phyloP scores from a whole-genome alignment of 1,140 invertebrate species.

The Latrodectus geometricus region DNA sequence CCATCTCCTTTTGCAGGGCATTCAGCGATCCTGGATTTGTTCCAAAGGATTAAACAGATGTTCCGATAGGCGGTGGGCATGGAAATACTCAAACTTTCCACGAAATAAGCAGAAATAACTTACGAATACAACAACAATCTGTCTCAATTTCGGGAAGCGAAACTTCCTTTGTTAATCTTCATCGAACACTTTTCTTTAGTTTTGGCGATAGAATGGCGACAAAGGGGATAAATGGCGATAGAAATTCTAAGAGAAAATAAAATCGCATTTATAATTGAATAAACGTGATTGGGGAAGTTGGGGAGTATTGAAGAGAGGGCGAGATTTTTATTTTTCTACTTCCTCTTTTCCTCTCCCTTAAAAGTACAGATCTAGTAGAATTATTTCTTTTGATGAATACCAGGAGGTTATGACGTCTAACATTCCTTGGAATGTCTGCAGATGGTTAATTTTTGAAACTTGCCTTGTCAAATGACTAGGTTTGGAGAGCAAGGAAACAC shows the following conservation, averaged over 20 bases:
- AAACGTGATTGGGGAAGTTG: background rate
- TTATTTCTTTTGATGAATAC: constrained; percentile 18
- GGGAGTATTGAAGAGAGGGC: background rate
- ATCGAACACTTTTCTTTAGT: too few species aligned
- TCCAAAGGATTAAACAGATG: constrained; percentile 19
- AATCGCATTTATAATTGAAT: too few species aligned
- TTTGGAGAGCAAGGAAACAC: background rate
- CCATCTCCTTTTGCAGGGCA: too few species aligned
- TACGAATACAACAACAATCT: background rate
- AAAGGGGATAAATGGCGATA: background rate
- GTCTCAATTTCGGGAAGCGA: constrained; percentile 9
- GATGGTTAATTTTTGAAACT: background rate
- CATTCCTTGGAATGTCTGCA: background rate
- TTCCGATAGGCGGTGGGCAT: background rate
- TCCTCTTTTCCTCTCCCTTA: background rate
- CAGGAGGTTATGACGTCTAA: background rate
- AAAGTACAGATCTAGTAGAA: background rate
- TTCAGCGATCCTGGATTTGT: background rate
- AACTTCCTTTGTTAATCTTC: background rate
- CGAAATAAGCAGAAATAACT: constrained; percentile 10
- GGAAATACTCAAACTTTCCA: background rate
- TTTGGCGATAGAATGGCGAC: background rate
- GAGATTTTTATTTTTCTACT: background rate
- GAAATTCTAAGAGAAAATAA: background rate
- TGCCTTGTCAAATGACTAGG: background rate